Conservation (phyloP, 2,888 invertebrate species). For the Callinectes sapidus region DNA sequence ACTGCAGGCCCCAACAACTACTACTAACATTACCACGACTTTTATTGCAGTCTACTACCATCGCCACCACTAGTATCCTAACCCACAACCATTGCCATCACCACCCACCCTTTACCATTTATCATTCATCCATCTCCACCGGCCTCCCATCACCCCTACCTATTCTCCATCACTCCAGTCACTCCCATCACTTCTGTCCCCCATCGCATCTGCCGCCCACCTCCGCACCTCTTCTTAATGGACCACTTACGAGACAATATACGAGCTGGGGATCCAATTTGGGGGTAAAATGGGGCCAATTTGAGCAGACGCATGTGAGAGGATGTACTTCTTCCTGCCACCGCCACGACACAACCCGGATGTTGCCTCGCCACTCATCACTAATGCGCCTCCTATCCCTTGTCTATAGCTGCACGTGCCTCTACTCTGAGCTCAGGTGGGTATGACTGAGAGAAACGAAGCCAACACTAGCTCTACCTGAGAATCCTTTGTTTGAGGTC, state of each 20-base stretch:
- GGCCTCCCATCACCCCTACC: neutral
- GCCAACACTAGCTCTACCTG: neutral
- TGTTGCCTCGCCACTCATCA: neutral
- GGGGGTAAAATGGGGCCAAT: neutral
- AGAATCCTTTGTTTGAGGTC: too few relatives aligned
- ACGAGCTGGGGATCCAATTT: neutral
- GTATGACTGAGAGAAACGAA: neutral
- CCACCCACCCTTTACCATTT: neutral
- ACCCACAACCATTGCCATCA: too few relatives aligned
- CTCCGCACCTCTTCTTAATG: neutral
- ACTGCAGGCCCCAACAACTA: neutral
- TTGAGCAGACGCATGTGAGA: neutral
- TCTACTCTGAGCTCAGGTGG: neutral
- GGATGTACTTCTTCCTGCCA: slow-evolving; percentile 11
- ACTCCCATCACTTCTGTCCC: neutral
- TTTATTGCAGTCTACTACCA: neutral
- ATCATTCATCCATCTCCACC: neutral
- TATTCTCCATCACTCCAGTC: too few relatives aligned
- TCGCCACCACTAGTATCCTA: neutral
- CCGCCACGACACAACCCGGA: neutral
- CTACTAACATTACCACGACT: neutral
- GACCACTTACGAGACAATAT: neutral
- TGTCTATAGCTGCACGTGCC: neutral
- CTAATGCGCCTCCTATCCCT: neutral
- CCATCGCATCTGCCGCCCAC: neutral